These are phyloP conservation scores for Falcunculus frontatus DNA, from an alignment of 2,113 vertebrate species.

Conservation along the genomic window DNA sequence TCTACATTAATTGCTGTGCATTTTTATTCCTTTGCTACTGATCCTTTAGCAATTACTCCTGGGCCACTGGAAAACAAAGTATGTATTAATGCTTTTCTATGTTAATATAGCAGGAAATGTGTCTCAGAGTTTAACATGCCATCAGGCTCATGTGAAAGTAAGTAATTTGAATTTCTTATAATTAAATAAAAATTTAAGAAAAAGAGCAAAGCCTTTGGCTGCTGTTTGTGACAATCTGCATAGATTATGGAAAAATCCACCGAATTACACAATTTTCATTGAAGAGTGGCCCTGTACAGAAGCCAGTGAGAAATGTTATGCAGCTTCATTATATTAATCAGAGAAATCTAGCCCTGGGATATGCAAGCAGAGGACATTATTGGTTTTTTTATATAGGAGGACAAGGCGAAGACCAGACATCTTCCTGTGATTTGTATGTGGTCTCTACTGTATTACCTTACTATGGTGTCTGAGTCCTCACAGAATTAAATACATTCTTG, in stretches of 20 bases:
- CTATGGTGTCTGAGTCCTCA: neutral
- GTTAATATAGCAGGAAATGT: neutral
- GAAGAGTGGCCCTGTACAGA: neutral
- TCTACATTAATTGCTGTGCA: neutral
- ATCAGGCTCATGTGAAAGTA: neutral
- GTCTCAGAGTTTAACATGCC: neutral
- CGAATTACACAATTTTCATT: neutral
- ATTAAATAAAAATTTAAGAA: neutral
- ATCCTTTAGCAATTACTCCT: neutral
- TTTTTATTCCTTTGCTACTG: neutral
- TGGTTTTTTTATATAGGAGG: neutral
- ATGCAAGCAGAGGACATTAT: neutral
- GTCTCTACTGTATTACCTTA: neutral
- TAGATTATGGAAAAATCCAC: neutral
- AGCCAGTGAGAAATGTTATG: neutral
- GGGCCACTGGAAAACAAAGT: neutral
- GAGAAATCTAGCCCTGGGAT: neutral
- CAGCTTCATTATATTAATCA: neutral
- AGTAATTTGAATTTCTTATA: neutral
- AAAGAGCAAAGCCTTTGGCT: neutral
- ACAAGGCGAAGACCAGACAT: neutral
- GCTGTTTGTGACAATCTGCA: neutral
- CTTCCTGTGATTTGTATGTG: neutral
- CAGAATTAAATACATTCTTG: neutral
- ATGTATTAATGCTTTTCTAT: neutral